phyloP scores from a whole-genome alignment of 2,113 vertebrate genomes.

The Ptilorrhoa leucosticta region DNA sequence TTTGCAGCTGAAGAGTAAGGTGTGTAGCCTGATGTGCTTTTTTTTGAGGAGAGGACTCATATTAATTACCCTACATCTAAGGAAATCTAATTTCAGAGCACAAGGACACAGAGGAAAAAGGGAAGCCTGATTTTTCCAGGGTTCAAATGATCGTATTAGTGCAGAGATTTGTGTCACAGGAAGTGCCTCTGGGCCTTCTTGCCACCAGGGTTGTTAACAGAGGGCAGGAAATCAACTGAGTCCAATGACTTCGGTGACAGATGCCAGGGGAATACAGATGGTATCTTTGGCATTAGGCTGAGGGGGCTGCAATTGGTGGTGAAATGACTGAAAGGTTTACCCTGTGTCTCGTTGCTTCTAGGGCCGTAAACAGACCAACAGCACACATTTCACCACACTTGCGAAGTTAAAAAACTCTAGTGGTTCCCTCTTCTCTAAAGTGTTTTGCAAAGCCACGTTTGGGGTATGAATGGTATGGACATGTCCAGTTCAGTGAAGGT shows the following conservation, averaged over 20 bases:
- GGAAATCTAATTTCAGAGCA: constrained; percentile 52
- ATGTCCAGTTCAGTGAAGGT: not conserved
- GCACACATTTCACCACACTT: not conserved
- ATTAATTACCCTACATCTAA: constrained; percentile 60
- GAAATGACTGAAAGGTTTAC: not conserved
- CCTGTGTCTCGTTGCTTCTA: not conserved
- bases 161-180: constrained; percentile 16
- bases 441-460: not conserved
- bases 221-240: not conserved
- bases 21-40: not conserved
- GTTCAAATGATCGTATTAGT: not conserved
- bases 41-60: constrained; percentile 16
- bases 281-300: not conserved
- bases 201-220: not conserved
- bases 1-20: not conserved
- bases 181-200: not conserved
- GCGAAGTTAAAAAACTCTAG: not conserved
- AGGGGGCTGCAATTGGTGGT: not conserved
- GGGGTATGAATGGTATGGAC: not conserved
- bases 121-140: constrained; percentile 27
- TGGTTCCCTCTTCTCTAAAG: not conserved
- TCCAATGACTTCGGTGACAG: not conserved
- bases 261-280: not conserved
- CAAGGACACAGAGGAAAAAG: constrained; percentile 31
- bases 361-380: not conserved